Evolutionary conservation across 2,888 invertebrate species (phyloP), one percentile per base, ranked within the genome.

Genomic region (Drosophila rellima): DNA sequence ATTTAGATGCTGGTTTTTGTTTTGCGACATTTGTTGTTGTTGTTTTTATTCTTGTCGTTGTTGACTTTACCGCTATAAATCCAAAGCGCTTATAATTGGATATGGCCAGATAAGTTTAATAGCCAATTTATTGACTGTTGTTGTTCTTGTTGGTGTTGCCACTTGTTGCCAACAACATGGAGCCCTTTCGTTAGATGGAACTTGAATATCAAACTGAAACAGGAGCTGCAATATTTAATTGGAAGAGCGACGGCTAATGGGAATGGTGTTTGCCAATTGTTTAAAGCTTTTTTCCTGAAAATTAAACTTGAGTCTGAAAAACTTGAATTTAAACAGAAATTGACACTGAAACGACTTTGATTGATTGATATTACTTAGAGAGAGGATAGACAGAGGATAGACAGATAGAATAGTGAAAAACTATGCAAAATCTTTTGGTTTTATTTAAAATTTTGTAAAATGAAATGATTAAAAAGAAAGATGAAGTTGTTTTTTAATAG

Each of bases 101-200:
- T 81, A 70, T 69, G 78, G 68, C 50, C 65, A 72, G 68, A 85
- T 70, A 74, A 48, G 51, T 69, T 70, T 55, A 39, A 75, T 72
- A 67, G 75, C 70, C 82, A 75, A 85, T 82, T 73, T 79, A 54
- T 51, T 55, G 55, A 23, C 47, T 63, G 42, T 52, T 35, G 51
- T 47, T 60, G 59, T 48, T 39, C 20, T 33, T 40, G 40, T 48
- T 59, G 35, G 54, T 47, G 54, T 18, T 18, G 42, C 52, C 62
- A 64, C 68, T 71, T 71, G 69, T 79, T 71, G 70, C 60, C 47
- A 48, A 37, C 17, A 52, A 23, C 18, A 42, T 31, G 11, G 10
- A 13, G 42, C 42, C 17, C 52, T 54, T 40, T 52, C 18, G 23
- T n/a, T 42, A 23, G 11, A 26, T 23, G 33, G 20, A 50, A 35